Percentiles rank a stretch among this genome's conserved stretches.
Evolutionary conservation across 2,113 vertebrate species (phyloP).

Genomic region (Hippocampus comes): DNA sequence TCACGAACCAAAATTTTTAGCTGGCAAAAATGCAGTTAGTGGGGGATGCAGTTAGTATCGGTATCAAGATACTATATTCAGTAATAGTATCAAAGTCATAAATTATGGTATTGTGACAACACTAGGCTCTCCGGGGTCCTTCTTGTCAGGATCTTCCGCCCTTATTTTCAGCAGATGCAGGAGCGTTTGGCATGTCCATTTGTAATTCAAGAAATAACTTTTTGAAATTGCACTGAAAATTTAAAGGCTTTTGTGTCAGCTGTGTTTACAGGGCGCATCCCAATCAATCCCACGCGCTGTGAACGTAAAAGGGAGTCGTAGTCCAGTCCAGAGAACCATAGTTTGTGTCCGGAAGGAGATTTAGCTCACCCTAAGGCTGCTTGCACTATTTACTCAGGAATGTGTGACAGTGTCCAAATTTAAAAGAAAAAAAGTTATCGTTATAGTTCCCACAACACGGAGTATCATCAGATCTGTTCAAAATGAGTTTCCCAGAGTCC

Average conservation of each 20-base stretch:
- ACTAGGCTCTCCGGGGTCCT: neutral
- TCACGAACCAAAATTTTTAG: too few relatives aligned
- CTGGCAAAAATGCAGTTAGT: too few relatives aligned
- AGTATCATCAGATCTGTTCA: neutral
- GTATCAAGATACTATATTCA: too few relatives aligned
- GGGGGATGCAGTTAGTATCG: too few relatives aligned
- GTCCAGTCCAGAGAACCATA: conserved; percentile 20
- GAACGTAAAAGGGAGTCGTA: neutral
- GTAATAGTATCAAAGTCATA: too few relatives aligned
- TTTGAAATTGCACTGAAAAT: neutral
- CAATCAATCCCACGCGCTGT: conserved; percentile 14
- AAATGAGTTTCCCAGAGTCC: neutral
- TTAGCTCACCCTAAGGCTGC: conserved; percentile 30
- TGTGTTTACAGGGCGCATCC: conserved; percentile 14
- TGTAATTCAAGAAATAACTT: neutral
- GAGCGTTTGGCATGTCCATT: neutral
- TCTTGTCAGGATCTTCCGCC: neutral
- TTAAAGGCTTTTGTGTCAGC: conserved; percentile 2
- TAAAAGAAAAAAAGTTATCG: conserved; percentile 17
- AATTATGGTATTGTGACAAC: too few relatives aligned
- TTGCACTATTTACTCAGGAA: conserved; percentile 28
- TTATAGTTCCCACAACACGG: neutral
- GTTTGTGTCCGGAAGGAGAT: conserved; percentile 32
- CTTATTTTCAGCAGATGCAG: neutral
- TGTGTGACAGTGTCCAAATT: conserved; percentile 26